Conservation (phyloP, 2,888 invertebrate species). For the Halocaridina rubra region DNA sequence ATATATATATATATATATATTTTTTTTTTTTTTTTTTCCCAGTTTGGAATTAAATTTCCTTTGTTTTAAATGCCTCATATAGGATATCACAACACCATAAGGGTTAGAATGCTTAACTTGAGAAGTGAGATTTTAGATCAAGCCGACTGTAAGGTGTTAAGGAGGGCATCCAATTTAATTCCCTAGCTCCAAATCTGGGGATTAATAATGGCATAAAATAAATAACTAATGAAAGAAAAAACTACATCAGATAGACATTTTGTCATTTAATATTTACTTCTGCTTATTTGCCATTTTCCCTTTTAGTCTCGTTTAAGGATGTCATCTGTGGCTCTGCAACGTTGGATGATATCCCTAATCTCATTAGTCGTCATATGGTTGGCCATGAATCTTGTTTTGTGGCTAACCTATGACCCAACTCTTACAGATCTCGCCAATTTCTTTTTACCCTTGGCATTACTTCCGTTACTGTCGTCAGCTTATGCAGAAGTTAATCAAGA, state of each 20-base stretch:
- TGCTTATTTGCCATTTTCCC: background rate
- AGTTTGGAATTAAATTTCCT: too few species aligned
- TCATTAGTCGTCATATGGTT: conserved; percentile 68
- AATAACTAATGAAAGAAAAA: too few species aligned
- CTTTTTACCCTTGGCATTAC: conserved; percentile 68
- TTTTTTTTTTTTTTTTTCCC: too few species aligned
- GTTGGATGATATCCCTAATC: conserved; percentile 69
- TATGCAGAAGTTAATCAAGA: conserved; percentile 70
- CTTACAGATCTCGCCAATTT: conserved; percentile 68
- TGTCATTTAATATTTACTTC: too few species aligned
- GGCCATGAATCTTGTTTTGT: conserved; percentile 68
- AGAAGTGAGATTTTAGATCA: background rate
- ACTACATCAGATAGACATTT: too few species aligned
- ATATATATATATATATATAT: too few species aligned
- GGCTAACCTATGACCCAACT: conserved; percentile 68
- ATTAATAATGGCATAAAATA: too few species aligned
- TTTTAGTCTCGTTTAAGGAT: conserved; percentile 67
- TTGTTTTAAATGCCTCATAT: too few species aligned
- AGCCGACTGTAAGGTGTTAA: background rate
- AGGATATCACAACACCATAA: too few species aligned
- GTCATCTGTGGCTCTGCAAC: conserved; percentile 68
- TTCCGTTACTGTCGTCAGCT: conserved; percentile 68
- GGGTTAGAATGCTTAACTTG: too few species aligned
- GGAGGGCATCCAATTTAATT: too few species aligned
- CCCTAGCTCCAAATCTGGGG: too few species aligned